Base-by-base conservation (phyloP, 2,113 vertebrate species). In the Podiceps cristatus region DNA sequence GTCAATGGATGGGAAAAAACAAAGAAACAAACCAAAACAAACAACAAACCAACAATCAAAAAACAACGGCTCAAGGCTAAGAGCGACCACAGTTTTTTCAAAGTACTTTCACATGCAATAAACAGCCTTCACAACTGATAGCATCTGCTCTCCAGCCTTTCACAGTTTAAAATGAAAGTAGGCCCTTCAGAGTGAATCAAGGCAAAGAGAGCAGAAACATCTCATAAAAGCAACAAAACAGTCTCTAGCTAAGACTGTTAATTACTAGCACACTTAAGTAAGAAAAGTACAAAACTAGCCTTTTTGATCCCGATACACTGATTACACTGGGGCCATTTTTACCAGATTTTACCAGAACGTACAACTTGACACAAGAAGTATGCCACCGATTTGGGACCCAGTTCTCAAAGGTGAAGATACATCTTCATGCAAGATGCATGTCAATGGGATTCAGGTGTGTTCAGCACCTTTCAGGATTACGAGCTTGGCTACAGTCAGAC, bases 321-420 rank as follows among this genome's bases (percentile, higher is more conserved):
- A 53, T 49, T 44, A 37, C 12, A 18, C 25, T 6, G 6, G 23
- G 24, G 14, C 4, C 55, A 33, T 37, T 77, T 89, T 71, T 56
- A 64, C 7, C 13, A 27, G 24, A 29, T 68, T 69, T 66, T 78
- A 73, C 37, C 11, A 11, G 13, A 64, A 63, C 0, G 0, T 49
- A n/a, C 8, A 19, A 23, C 60, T 49, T 91, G 69, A 82, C 16
- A 68, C 0, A 2, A 67, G 50, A 53, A 2, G 3, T 13, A 28
- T 3, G 3, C 18, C 58, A 22, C 13, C 1, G 5, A 7, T 8
- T 14, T 12, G 29, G 16, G 35, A 52, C 12, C 4, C 5, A 12
- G 23, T 2, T 71, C 42, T 59, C 7, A 3, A 53, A 73, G 50
- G 29, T 25, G 29, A 60, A 8, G 2, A 25, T 29, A 11, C 14